A percentile compares a stretch with the other conserved stretches of the same genome.
Conservation (phyloP, 64 coral and sea anemone genomes). For the Montipora foliosa region DNA sequence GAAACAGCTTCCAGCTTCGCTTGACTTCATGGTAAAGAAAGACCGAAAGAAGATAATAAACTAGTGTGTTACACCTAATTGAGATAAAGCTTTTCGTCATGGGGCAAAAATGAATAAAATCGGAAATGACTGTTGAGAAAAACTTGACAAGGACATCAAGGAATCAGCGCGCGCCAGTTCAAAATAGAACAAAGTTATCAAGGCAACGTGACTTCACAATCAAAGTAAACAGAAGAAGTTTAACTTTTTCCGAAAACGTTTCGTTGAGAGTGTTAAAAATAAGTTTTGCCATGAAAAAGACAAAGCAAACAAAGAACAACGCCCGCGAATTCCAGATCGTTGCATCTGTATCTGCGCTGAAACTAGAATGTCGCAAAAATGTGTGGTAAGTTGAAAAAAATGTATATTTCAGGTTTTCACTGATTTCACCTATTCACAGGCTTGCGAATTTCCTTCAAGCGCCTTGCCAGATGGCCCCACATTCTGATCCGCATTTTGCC, state of each 20-base stretch:
- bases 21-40: no score
- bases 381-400: not conserved
- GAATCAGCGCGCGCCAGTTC: not conserved
- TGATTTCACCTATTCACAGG: no score
- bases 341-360: not conserved
- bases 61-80: no score
- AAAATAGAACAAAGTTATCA: not conserved
- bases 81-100: no score
- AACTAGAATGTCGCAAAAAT: not conserved
- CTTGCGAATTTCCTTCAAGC: no score
- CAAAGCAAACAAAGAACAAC: not conserved
- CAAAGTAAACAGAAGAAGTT: constrained; percentile 17
- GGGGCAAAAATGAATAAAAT: no score
- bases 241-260: not conserved
- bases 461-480: no score
- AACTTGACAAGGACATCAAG: no score
- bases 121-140: no score
- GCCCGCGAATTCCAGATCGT: not conserved
- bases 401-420: not conserved
- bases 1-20: no score
- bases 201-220: not conserved
- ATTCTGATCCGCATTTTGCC: no score
- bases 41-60: no score
- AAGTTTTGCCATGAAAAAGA: not conserved
- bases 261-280: not conserved